phyloP scores from a whole-genome alignment of 2,113 vertebrate genomes.

The Paratilapia polleni region DNA sequence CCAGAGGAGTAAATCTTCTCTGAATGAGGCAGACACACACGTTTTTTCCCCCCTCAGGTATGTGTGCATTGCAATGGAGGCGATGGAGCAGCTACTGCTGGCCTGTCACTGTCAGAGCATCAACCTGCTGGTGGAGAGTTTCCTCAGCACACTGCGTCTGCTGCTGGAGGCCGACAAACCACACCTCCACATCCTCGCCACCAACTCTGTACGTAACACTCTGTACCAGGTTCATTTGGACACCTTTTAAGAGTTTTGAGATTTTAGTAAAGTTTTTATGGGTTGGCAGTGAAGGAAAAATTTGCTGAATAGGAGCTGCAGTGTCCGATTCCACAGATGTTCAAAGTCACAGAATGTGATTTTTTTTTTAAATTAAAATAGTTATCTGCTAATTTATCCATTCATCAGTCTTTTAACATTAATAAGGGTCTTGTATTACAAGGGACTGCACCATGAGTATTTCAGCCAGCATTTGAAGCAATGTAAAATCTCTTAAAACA shows the following conservation, averaged over 20 bases:
- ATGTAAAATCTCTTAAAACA: neutral
- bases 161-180: slow-evolving; percentile 91
- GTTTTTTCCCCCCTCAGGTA: slow-evolving; percentile 58
- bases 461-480: neutral
- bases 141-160: slow-evolving; percentile 93
- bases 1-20: neutral
- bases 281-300: neutral
- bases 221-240: neutral
- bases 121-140: slow-evolving; percentile 97
- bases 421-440: neutral
- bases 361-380: neutral
- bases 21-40: neutral
- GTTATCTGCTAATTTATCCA: neutral
- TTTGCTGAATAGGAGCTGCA: neutral
- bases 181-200: slow-evolving; percentile 83
- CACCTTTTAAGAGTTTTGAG: neutral
- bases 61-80: slow-evolving; percentile 94
- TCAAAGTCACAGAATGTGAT: no score
- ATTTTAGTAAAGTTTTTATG: neutral
- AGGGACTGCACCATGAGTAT: neutral
- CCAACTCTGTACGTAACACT: slow-evolving; percentile 82
- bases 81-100: slow-evolving; percentile 93
- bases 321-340: neutral
- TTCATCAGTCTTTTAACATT: neutral
- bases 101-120: slow-evolving; percentile 97